These are phyloP conservation scores for Luperina nickerlii DNA, from an alignment of 2,888 invertebrate species.

Conservation along the genomic window DNA sequence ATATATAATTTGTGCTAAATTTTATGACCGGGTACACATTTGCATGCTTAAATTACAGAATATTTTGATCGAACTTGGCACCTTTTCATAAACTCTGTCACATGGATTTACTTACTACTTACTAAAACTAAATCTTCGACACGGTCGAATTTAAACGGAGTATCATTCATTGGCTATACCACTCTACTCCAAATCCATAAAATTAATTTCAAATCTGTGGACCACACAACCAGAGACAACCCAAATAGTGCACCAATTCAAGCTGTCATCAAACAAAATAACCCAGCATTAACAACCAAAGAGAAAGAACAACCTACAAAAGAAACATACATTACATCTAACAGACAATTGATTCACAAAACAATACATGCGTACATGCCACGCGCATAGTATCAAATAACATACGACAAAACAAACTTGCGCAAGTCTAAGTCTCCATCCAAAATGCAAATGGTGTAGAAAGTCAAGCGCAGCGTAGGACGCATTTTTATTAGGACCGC, in stretches of 20 bases:
- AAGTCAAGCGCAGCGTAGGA: conserved; percentile 75
- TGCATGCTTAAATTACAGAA: background rate
- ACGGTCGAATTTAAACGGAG: background rate
- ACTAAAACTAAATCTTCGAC: background rate
- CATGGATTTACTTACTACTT: background rate
- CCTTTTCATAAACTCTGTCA: background rate
- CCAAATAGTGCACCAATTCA: background rate
- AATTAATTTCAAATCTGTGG: background rate
- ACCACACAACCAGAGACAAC: conserved; percentile 32
- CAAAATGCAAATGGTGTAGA: conserved; percentile 79
- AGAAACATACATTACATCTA: conserved; percentile 38
- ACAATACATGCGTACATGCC: conserved; percentile 49
- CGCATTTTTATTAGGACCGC: conserved; percentile 74
- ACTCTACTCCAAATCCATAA: background rate
- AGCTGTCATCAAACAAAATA: conserved; percentile 24
- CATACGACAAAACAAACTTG: conserved; percentile 59
- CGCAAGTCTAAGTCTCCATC: conserved; percentile 62
- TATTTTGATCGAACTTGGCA: background rate
- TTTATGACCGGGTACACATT: background rate
- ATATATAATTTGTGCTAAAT: background rate
- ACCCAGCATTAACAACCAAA: conserved; percentile 1
- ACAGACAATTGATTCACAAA: conserved; percentile 61
- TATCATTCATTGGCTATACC: background rate
- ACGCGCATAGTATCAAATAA: conserved; percentile 64
- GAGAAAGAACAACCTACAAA: conserved; percentile 26